phyloP scores from a whole-genome alignment of 2,888 invertebrate genomes.

The Patella pellucida region DNA sequence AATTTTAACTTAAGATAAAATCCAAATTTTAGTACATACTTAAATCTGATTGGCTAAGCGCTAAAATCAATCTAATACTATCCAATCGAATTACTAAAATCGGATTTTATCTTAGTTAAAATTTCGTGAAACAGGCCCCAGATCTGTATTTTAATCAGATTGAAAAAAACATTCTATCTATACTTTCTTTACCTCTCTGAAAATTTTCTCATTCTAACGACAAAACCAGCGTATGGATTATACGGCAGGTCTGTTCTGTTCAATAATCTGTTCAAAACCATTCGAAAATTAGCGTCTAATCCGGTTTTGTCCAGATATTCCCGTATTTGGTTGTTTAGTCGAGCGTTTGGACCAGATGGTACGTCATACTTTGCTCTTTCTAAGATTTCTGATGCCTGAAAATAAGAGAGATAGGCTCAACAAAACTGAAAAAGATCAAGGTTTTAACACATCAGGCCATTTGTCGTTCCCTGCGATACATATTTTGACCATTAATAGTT shows the following conservation, averaged over 20 bases:
- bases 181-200: slow-evolving; percentile 49
- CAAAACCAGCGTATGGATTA: slow-evolving; percentile 65
- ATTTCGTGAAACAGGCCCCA: no score
- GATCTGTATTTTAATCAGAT: background rate
- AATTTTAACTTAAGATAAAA: no score
- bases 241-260: slow-evolving; percentile 57
- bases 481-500: no score
- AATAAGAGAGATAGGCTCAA: background rate
- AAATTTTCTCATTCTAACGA: slow-evolving; percentile 46
- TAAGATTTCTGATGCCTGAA: slow-evolving; percentile 14
- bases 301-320: slow-evolving; percentile 56
- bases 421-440: background rate
- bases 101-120: no score
- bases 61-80: no score
- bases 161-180: background rate
- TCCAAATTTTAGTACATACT: no score
- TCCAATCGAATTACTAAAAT: no score
- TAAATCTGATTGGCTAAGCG: no score
- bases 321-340: slow-evolving; percentile 39
- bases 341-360: slow-evolving; percentile 26
- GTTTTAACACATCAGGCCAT: no score
- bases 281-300: slow-evolving; percentile 51
- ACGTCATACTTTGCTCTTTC: slow-evolving; percentile 22
- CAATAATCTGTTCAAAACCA: slow-evolving; percentile 49
- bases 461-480: no score